A percentile compares a stretch with the other conserved stretches of the same genome.
phyloP scores from a whole-genome alignment of 1,140 invertebrate genomes.

The Drosophila serrata region DNA sequence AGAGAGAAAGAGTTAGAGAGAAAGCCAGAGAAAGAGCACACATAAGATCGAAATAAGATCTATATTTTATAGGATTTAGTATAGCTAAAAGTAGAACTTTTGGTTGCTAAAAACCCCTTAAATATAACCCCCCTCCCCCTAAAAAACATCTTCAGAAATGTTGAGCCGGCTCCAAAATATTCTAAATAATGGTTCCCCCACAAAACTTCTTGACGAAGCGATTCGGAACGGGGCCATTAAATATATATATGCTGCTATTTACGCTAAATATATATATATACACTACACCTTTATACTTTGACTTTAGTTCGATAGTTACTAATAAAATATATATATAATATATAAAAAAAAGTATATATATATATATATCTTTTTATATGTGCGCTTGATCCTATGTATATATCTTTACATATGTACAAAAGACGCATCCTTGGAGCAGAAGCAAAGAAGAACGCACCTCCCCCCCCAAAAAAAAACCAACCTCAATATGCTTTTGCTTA shows the following conservation, averaged over 20 bases:
- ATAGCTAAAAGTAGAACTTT: constrained; percentile 50
- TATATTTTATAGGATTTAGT: constrained; percentile 21
- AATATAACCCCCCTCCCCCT: neutral
- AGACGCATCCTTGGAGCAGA: constrained; percentile 40
- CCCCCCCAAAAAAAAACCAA: neutral
- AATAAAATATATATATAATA: constrained; percentile 10
- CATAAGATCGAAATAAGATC: constrained; percentile 20
- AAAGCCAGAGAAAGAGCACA: neutral
- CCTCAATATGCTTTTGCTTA: constrained; percentile 36
- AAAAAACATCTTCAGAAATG: constrained; percentile 2
- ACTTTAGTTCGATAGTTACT: constrained; percentile 32
- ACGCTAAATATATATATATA: constrained; percentile 3
- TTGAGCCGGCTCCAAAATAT: constrained; percentile 28
- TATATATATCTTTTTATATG: constrained; percentile 20
- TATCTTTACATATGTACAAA: constrained; percentile 20
- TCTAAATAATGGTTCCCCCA: constrained; percentile 6
- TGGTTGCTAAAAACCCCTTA: constrained; percentile 15
- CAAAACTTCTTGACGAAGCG: constrained; percentile 34
- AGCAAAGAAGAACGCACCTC: neutral
- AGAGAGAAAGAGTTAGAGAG: neutral
- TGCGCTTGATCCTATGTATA: constrained; percentile 30
- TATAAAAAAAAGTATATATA: neutral
- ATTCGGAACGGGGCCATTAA: constrained; percentile 5
- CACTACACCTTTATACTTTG: constrained; percentile 6
- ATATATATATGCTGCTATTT: constrained; percentile 9